These are phyloP conservation scores for Datnioides undecimradiatus DNA, from an alignment of 2,113 vertebrate genomes.

Conservation along the genomic window DNA sequence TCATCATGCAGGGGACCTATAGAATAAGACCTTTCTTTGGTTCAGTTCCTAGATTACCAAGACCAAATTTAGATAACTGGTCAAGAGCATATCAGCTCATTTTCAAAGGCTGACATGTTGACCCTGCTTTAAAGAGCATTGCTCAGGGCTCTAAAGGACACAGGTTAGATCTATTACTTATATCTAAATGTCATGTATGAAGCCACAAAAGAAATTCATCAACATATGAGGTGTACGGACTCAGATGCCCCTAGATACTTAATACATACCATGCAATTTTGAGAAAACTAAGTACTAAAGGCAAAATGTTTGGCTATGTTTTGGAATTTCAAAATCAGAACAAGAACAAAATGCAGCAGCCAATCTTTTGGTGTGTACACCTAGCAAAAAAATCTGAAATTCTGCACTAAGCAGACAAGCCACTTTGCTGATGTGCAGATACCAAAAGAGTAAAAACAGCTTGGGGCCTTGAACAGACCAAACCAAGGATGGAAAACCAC, in stretches of 20 bases:
- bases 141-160: not conserved
- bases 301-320: no score
- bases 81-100: slow-evolving; percentile 9
- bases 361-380: not conserved
- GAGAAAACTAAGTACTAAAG: not conserved
- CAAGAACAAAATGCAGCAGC: not conserved
- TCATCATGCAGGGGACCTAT: not conserved
- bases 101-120: slow-evolving; percentile 28
- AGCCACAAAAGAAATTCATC: not conserved
- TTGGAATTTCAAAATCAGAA: not conserved
- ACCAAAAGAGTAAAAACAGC: slow-evolving; percentile 57
- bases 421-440: slow-evolving; percentile 64
- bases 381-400: slow-evolving; percentile 14
- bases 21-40: slow-evolving; percentile 16
- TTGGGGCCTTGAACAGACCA: slow-evolving; percentile 54
- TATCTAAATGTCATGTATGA: slow-evolving; percentile 11
- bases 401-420: slow-evolving; percentile 29
- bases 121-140: not conserved
- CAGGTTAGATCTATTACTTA: not conserved
- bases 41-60: not conserved
- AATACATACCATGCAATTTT: not conserved
- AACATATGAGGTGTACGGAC: not conserved
- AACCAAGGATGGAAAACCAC: slow-evolving; percentile 53
- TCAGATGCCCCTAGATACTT: not conserved
- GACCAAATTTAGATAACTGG: not conserved